phyloP scores from a whole-genome alignment of 2,888 invertebrate species.

The Digitonthophagus gazella region DNA sequence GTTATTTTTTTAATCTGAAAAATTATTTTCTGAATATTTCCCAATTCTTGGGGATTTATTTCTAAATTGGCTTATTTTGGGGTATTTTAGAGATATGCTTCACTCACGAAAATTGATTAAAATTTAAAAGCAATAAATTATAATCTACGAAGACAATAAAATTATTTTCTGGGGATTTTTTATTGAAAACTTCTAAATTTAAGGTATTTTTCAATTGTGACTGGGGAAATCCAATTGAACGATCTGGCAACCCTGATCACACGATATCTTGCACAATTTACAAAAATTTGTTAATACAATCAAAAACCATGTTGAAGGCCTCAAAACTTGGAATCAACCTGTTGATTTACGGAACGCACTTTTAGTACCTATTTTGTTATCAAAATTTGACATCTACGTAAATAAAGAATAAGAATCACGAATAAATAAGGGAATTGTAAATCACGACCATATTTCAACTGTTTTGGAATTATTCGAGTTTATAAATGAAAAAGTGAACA shows the following conservation, averaged over 20 bases:
- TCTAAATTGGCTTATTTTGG: too few species aligned
- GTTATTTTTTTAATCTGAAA: too few species aligned
- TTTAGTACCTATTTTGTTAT: conserved; percentile 1
- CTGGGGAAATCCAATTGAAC: too few species aligned
- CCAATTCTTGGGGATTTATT: too few species aligned
- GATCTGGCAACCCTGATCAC: not conserved
- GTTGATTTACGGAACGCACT: conserved; percentile 15
- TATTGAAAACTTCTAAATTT: too few species aligned
- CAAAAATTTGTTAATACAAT: conserved; percentile 7
- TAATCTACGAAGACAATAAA: too few species aligned
- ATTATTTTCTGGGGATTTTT: too few species aligned
- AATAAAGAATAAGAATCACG: conserved; percentile 12
- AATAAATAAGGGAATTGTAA: not conserved
- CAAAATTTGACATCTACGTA: conserved; percentile 11
- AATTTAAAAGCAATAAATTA: too few species aligned
- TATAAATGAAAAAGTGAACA: not conserved
- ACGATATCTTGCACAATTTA: conserved; percentile 1
- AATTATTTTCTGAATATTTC: too few species aligned
- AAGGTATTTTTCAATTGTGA: too few species aligned
- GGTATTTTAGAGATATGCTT: too few species aligned
- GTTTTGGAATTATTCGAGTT: conserved; percentile 5
- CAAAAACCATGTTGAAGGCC: conserved; percentile 11
- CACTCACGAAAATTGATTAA: too few species aligned
- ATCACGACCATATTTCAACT: conserved; percentile 2
- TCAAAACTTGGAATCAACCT: conserved; percentile 15